Conservation (phyloP, 2,113 vertebrate species). For the Caretta caretta region DNA sequence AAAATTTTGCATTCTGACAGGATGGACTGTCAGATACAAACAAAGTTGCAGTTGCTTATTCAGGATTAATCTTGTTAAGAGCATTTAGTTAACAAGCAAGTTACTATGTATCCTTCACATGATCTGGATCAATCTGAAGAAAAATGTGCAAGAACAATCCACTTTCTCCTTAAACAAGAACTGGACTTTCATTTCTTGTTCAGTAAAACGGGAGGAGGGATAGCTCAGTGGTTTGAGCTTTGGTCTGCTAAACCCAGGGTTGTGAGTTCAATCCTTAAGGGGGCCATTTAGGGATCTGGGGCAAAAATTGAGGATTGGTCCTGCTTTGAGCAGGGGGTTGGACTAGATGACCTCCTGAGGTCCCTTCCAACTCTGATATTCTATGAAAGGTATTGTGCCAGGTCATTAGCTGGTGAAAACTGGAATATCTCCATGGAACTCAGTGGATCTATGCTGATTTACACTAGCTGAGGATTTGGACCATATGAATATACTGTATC, state of each 20-base stretch:
- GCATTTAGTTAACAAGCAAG: neutral
- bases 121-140: neutral
- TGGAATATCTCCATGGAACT: neutral
- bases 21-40: neutral
- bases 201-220: neutral
- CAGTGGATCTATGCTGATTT: neutral
- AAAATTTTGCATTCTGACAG: neutral
- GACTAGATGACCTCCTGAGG: no score
- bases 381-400: neutral
- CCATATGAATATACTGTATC: neutral
- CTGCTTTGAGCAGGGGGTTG: no score
- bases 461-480: neutral
- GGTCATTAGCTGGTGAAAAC: accelerated
- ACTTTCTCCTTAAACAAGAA: neutral
- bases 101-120: neutral
- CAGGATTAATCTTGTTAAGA: neutral
- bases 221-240: no score
- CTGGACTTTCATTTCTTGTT: neutral
- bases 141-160: neutral
- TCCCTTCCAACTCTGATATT: no score
- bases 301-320: no score
- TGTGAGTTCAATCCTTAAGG: no score
- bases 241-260: no score
- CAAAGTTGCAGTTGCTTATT: neutral
- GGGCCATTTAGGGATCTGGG: no score